Evolutionary conservation across 2,113 vertebrate species (phyloP).

Genomic region (Onychorhynchus coronatus): DNA sequence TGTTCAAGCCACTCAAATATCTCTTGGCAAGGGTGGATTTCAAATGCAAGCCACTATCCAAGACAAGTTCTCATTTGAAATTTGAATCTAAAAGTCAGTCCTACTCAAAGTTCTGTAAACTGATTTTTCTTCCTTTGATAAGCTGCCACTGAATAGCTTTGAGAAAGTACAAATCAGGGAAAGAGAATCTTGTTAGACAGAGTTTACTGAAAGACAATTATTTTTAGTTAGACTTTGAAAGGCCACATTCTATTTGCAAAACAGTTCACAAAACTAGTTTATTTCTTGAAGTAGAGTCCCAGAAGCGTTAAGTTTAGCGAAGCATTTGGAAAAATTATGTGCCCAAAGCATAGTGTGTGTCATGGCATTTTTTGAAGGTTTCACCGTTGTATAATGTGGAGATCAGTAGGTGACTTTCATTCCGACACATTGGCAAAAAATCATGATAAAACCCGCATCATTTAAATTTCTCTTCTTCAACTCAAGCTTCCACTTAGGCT

Average conservation of each 20-base stretch:
- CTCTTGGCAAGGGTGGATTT: background rate
- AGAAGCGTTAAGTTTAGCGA: background rate
- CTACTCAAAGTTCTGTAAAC: background rate
- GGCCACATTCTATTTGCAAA: background rate
- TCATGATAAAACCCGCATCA: accelerated
- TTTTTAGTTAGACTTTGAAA: background rate
- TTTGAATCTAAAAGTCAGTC: background rate
- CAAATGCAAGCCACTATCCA: background rate
- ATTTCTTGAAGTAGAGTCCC: background rate
- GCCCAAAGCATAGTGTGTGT: background rate
- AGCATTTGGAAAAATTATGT: background rate
- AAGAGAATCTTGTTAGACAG: background rate
- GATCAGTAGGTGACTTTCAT: background rate
- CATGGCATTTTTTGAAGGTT: background rate
- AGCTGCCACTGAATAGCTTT: background rate
- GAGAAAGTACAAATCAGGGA: background rate
- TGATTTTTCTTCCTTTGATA: background rate
- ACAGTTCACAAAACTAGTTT: background rate
- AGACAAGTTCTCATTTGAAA: background rate
- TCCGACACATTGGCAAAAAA: background rate
- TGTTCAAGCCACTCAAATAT: background rate
- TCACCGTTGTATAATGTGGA: background rate
- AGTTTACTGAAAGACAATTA: background rate
- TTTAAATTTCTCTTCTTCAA: background rate
- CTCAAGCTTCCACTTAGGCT: background rate